These are phyloP conservation scores for Poeciliopsis infans DNA, from an alignment of 2,797 vertebrate species.

Conservation along the genomic window DNA sequence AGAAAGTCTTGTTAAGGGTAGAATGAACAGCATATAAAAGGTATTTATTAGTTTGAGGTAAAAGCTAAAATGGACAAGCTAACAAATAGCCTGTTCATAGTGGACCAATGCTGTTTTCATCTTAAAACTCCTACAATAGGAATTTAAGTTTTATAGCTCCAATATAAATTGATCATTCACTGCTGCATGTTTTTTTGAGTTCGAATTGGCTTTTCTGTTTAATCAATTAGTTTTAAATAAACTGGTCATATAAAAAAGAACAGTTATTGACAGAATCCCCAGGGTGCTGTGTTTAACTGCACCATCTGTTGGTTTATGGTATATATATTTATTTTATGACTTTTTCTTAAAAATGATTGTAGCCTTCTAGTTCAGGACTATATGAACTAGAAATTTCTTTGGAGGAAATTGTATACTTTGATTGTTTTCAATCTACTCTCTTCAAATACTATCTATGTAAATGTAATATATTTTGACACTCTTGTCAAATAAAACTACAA, in stretches of 20 bases:
- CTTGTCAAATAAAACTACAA: slow-evolving; percentile 14
- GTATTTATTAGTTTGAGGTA: background rate
- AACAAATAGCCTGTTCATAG: slow-evolving; percentile 1
- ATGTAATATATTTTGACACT: background rate
- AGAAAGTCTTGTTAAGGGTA: background rate
- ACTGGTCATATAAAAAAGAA: background rate
- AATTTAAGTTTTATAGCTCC: background rate
- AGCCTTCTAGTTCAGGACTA: background rate
- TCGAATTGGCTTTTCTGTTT: no score
- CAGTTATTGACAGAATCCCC: background rate
- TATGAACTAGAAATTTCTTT: background rate
- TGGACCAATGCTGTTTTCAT: background rate
- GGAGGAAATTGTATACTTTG: background rate
- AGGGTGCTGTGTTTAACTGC: background rate
- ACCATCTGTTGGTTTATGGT: background rate
- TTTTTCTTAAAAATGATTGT: background rate
- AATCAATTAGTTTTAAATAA: background rate
- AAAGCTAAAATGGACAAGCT: background rate
- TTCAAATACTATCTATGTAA: background rate
- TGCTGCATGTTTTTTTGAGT: background rate
- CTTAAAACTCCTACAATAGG: background rate
- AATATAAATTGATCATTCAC: background rate
- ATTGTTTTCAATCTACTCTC: background rate
- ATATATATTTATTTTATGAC: no score
- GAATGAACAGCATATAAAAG: background rate